Conservation (phyloP, 2,888 invertebrate species). For the Halocaridina rubra region DNA sequence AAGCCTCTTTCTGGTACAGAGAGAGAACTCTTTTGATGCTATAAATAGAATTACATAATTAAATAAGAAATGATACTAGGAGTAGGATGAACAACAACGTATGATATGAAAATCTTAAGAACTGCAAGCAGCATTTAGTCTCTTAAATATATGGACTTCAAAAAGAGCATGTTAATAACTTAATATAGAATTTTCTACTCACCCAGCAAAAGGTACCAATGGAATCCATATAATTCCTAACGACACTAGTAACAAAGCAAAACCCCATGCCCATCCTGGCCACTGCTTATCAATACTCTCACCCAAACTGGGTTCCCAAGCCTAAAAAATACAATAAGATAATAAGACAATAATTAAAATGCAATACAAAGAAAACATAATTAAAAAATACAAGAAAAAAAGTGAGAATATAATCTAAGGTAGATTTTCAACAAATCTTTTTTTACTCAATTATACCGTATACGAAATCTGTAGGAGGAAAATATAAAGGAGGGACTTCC, state of each 20-base stretch:
- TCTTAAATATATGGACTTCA: neutral
- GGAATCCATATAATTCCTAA: constrained; percentile 86
- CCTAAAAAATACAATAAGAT: no score
- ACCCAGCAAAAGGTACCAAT: constrained; percentile 87
- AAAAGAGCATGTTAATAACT: no score
- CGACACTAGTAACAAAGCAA: constrained; percentile 80
- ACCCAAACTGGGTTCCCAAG: constrained; percentile 82
- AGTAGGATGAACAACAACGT: neutral
- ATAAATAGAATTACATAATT: neutral
- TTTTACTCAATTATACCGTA: no score
- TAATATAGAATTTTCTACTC: no score
- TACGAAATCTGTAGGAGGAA: no score
- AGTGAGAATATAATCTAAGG: no score
- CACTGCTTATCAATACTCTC: constrained; percentile 75
- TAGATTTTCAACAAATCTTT: no score
- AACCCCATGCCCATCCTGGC: constrained; percentile 83
- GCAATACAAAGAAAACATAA: no score
- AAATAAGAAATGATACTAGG: neutral
- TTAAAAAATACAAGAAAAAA: constrained; percentile 73
- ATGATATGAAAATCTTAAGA: neutral
- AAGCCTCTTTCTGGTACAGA: no score
- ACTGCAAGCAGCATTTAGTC: neutral
- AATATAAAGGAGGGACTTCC: no score
- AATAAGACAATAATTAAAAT: no score
- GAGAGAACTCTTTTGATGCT: no score